Evolutionary conservation across 2,797 vertebrate genomes (phyloP), one percentile per base, ranked within the genome.

Genomic region (Rhabdomys pumilio): DNA sequence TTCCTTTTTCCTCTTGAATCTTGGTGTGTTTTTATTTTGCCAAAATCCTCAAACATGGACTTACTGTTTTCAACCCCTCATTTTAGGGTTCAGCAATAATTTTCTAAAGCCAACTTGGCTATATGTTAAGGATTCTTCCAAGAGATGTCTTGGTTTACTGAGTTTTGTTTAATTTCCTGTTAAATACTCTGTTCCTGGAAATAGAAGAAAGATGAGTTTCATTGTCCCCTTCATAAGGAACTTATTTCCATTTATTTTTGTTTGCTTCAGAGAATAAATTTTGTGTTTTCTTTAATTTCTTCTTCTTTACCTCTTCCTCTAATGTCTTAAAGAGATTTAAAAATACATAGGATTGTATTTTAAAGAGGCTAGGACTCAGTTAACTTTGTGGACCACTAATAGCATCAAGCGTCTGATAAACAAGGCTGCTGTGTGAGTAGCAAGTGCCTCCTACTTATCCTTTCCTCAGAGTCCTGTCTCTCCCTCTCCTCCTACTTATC

Each of bases 51-150:
- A 95, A 61, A 67, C 63, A 53, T 93, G 50, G 53, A 61, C 9
- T 86, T 26, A 31, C 3, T 95, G 80, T 44, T 89, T 84, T 77
- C 57, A 95, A 76, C 67, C 65, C 91, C 47, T 69, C 13, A 44
- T 85, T 96, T 97, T 94, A 50, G 76, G n/a, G 14, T 88, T 94
- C 83, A 90, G 38, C 34, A 84, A 0, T 92, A 79, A 82, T 63
- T 86, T 96, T 94, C 55, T 92, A 85, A 96, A 82, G 22, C 13
- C 77, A 4, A 65, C n/a, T 61, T 95, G 80, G 57, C 61, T 53
- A 20, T 72, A 31, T 80, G 26, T 89, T 96, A 76, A 97, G 72
- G 12, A 63, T 65, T 93, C 59, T 94, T 93, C 53, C 5, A 59
- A 69, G 65, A 69, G 59, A 67, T 93, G n/a, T 17, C 9, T 55